Evolutionary conservation across 2,797 vertebrate species (phyloP).

Genomic region (Lates japonicus): DNA sequence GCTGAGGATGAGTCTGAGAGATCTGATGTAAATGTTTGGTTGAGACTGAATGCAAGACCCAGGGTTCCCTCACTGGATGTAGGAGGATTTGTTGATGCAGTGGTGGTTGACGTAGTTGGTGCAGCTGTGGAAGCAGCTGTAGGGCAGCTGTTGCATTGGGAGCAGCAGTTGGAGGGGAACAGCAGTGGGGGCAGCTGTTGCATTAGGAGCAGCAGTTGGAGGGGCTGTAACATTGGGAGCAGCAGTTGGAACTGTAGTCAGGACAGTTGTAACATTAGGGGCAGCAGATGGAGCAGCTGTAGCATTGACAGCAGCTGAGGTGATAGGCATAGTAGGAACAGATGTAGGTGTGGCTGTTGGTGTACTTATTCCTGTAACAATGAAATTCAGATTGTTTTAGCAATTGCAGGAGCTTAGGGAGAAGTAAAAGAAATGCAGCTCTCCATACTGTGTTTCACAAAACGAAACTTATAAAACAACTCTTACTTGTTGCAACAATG

Average conservation of each 20-base stretch:
- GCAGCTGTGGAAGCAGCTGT: accelerated
- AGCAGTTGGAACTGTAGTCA: too few species aligned
- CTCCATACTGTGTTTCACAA: too few species aligned
- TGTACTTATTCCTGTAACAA: too few species aligned
- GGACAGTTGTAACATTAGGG: too few species aligned
- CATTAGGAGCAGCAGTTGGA: not conserved
- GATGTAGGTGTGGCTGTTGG: too few species aligned
- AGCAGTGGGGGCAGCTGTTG: not conserved
- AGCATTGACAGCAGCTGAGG: too few species aligned
- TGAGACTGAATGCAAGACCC: slow-evolving; percentile 38
- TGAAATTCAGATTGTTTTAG: too few species aligned
- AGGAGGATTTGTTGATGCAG: slow-evolving; percentile 49
- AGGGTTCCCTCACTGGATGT: slow-evolving; percentile 41
- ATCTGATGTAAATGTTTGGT: slow-evolving; percentile 24
- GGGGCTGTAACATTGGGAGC: not conserved
- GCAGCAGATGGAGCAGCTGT: too few species aligned
- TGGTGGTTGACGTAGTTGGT: not conserved
- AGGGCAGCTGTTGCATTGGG: not conserved
- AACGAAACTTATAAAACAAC: too few species aligned
- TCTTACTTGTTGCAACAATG: slow-evolving; percentile 21
- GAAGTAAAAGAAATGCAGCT: too few species aligned
- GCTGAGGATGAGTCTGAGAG: slow-evolving; percentile 8
- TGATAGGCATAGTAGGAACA: too few species aligned
- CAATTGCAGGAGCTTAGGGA: too few species aligned
- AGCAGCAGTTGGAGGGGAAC: not conserved